Evolutionary conservation across 2,113 vertebrate species (phyloP).

Genomic region (Peromyscus polionotus): DNA sequence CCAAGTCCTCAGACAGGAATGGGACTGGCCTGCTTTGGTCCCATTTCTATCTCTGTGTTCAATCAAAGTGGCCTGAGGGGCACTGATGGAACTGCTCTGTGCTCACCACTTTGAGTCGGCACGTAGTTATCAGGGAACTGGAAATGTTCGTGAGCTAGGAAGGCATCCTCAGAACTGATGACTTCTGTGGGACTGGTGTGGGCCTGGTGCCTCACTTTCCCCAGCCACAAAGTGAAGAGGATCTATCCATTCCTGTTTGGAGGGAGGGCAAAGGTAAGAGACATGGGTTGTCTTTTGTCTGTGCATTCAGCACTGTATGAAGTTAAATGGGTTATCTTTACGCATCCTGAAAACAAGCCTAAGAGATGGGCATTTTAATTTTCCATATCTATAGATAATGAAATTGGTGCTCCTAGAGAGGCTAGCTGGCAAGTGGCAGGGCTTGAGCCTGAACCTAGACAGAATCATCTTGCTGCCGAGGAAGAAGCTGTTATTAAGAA

Average conservation of each 20-base stretch:
- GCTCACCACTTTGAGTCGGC: neutral
- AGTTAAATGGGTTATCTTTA: neutral
- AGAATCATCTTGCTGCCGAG: neutral
- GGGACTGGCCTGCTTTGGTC: neutral
- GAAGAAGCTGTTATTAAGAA: conserved; percentile 42
- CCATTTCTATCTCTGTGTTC: neutral
- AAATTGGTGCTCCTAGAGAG: neutral
- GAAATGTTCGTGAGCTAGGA: neutral
- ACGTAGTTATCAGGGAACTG: neutral
- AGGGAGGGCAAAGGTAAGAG: neutral
- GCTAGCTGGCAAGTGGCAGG: neutral
- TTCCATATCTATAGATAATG: conserved; percentile 16
- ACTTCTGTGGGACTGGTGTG: neutral
- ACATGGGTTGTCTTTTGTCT: neutral
- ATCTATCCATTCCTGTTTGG: neutral
- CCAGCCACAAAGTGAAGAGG: neutral
- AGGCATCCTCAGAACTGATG: neutral
- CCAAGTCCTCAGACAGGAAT: conserved; percentile 11
- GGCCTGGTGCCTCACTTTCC: neutral
- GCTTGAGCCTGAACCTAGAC: conserved; percentile 42
- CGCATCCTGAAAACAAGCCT: conserved; percentile 8
- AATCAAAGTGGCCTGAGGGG: neutral
- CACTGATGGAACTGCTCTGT: neutral
- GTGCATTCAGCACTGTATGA: neutral
- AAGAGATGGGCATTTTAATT: conserved; percentile 14